Percentiles rank a stretch among this genome's conserved stretches.
Conservation (phyloP, 2,113 vertebrate genomes). For the Mustelus asterias region DNA sequence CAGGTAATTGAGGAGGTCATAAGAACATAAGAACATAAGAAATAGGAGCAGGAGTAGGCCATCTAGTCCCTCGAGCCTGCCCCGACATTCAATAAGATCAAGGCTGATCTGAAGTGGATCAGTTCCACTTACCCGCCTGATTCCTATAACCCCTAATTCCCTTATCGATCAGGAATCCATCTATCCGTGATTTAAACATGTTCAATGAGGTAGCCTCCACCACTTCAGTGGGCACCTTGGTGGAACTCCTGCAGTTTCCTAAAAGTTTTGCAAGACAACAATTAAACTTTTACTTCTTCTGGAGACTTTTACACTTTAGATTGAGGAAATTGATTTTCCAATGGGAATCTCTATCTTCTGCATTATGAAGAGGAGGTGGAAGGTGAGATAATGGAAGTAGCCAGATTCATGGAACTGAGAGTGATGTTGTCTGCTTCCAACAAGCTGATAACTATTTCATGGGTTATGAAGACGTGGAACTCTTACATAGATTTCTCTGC, state of each 20-base stretch:
- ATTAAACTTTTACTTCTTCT: neutral
- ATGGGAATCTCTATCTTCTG: neutral
- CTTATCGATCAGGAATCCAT: too few species aligned
- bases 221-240: too few species aligned
- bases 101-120: too few species aligned
- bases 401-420: neutral
- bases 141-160: too few species aligned
- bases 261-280: neutral
- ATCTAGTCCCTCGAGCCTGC: too few species aligned
- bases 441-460: neutral
- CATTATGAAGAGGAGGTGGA: neutral
- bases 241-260: neutral
- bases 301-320: neutral
- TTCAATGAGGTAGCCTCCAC: too few species aligned
- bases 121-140: too few species aligned
- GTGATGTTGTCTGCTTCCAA: neutral
- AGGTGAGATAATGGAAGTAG: neutral
- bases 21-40: too few species aligned
- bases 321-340: neutral
- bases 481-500: neutral
- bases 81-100: too few species aligned
- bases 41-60: too few species aligned
- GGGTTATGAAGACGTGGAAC: neutral
- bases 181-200: too few species aligned
- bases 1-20: too few species aligned